A percentile compares a stretch with the other conserved stretches of the same genome.
Conservation (phyloP, 1,140 invertebrate genomes). For the Drosophila kurseongensis region DNA sequence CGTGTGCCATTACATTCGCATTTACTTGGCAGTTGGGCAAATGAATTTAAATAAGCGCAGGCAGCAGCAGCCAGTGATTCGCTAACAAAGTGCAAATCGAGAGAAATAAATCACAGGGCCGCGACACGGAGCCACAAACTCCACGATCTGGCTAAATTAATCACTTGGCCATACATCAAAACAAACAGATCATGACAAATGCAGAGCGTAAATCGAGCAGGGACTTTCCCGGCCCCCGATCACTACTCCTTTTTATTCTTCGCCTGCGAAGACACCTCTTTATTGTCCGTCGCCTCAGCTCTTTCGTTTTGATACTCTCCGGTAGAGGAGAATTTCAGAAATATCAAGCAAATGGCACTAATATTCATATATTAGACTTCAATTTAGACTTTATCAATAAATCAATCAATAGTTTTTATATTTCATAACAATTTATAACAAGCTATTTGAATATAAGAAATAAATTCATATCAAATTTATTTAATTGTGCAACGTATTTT, state of each 20-base stretch:
- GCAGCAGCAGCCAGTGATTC: neutral
- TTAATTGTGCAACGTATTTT: too few relatives aligned
- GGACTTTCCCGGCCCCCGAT: slow-evolving; percentile 22
- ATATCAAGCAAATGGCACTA: neutral
- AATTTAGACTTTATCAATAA: too few relatives aligned
- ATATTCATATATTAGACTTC: too few relatives aligned
- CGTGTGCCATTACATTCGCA: slow-evolving; percentile 43
- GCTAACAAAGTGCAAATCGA: slow-evolving; percentile 75
- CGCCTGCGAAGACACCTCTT: slow-evolving; percentile 19
- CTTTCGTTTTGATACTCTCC: slow-evolving; percentile 6
- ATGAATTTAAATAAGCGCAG: slow-evolving; percentile 16
- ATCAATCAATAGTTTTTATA: too few relatives aligned
- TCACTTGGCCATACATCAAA: slow-evolving; percentile 70
- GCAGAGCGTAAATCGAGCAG: slow-evolving; percentile 64
- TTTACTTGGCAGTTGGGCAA: slow-evolving; percentile 25
- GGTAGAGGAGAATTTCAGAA: too few relatives aligned
- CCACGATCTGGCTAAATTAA: slow-evolving; percentile 64
- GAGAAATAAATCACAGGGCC: slow-evolving; percentile 52
- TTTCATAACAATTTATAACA: too few relatives aligned
- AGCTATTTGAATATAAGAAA: too few relatives aligned
- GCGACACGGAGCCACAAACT: slow-evolving; percentile 32
- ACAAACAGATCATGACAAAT: slow-evolving; percentile 83
- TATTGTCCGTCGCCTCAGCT: slow-evolving; percentile 20
- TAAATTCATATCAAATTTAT: too few relatives aligned
- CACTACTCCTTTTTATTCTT: slow-evolving; percentile 11